Evolutionary conservation across 2,888 invertebrate species (phyloP), one percentile per base, ranked within the genome.

Genomic region (Ennomos erosarius): DNA sequence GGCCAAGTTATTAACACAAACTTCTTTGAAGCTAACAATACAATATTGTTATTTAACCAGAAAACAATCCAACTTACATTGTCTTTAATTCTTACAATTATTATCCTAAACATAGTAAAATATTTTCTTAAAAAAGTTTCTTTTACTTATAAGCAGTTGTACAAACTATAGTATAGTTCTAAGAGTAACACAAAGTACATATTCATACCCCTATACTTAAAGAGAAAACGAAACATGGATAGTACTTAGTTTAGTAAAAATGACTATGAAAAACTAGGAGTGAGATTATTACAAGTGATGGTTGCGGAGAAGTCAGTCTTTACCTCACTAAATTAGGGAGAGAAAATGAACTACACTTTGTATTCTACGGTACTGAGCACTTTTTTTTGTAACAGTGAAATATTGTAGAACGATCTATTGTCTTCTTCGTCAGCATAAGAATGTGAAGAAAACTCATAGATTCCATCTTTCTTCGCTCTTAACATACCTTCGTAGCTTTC

Each of bases 271-370:
- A 64, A 75, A 71, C 56, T 59, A 72, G 68, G 55, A 64, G 69
- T 74, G 75, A 76, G 65, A 68, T 73, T 72, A 64, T 70, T 75
- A 65, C 44, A 50, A 56, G 58, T 76, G 74, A 73, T 73, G 71
- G 67, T 80, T 76, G 81, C 79, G 78, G 84, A 86, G 81, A 83
- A 86, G 79, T 92, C 91, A 92, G 91, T 91, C 91, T 92, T 90
- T 88, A 84, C 85, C 90, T 91, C 90, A 85, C 87, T 84, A 84
- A 84, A 81, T 77, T 79, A 82, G 73, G 73, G 68, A 73, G 71
- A 74, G 69, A 71, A 78, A 78, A 76, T 90, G 87, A 84, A 90
- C 88, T 75, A 86, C 87, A 77, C 87, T 87, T 74, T 85, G 80
- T 42, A 55, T 59, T 79, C 76, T 60, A 79, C 75, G 57, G 80